Conservation (phyloP, 2,113 vertebrate species). For the Amia ocellicauda region DNA sequence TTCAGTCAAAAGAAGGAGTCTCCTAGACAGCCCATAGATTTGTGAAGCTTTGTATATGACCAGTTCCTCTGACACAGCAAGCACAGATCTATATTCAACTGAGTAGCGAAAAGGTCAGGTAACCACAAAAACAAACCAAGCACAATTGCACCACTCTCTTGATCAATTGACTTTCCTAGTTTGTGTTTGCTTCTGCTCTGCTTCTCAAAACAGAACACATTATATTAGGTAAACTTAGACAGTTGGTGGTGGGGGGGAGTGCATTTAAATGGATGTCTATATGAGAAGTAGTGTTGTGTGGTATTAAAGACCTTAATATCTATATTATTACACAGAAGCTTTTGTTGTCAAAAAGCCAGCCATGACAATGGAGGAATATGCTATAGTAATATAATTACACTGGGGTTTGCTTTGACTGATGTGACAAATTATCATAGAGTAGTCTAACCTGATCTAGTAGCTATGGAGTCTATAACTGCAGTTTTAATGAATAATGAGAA, state of each 20-base stretch:
- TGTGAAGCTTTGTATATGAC: neutral
- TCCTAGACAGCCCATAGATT: slow-evolving; percentile 8
- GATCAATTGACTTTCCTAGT: neutral
- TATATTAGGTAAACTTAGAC: slow-evolving; percentile 28
- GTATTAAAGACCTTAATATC: slow-evolving; percentile 40
- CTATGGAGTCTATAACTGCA: slow-evolving; percentile 41
- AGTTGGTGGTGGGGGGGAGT: no score
- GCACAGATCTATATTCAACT: neutral
- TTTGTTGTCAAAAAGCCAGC: slow-evolving; percentile 13
- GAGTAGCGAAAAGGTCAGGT: neutral
- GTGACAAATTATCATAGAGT: slow-evolving; percentile 62
- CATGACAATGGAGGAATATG: slow-evolving; percentile 24
- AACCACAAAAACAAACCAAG: slow-evolving; percentile 21
- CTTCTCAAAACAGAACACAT: slow-evolving; percentile 20
- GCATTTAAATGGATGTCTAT: slow-evolving; percentile 10
- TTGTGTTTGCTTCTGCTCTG: slow-evolving; percentile 22
- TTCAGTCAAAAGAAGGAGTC: slow-evolving; percentile 5
- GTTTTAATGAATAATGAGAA: slow-evolving; percentile 51
- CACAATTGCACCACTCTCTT: slow-evolving; percentile 28
- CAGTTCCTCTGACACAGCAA: neutral
- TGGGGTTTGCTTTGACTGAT: slow-evolving; percentile 57
- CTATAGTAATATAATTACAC: slow-evolving; percentile 57
- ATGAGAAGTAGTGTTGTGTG: slow-evolving; percentile 28
- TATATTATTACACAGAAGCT: slow-evolving; percentile 41
- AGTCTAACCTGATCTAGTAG: slow-evolving; percentile 53